Evolutionary conservation across 2,113 vertebrate genomes (phyloP).

Genomic region (Manacus vitellinus): DNA sequence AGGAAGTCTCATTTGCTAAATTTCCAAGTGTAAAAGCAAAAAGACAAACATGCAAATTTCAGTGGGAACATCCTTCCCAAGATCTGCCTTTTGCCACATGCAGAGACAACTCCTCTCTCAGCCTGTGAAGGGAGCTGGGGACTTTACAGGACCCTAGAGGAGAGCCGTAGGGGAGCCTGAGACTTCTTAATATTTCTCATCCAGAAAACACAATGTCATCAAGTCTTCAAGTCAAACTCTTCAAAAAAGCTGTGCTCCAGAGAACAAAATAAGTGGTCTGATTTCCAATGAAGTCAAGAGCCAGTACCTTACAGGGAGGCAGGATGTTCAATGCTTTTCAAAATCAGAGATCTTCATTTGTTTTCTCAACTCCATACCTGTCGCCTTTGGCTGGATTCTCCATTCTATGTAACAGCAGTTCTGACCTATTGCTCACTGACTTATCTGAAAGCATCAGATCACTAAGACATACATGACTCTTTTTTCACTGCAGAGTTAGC

Average conservation of each 20-base stretch:
- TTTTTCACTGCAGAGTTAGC: neutral
- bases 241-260: neutral
- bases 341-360: neutral
- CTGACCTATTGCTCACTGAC: neutral
- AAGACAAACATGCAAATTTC: neutral
- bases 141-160: neutral
- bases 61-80: neutral
- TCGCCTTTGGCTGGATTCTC: neutral
- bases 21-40: neutral
- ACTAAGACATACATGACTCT: accelerated
- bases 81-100: neutral
- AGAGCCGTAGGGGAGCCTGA: neutral
- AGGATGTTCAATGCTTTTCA: neutral
- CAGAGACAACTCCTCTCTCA: neutral
- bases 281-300: neutral
- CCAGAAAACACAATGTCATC: neutral
- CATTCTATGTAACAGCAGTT: neutral
- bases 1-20: neutral
- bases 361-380: neutral
- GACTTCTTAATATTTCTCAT: neutral
- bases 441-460: neutral
- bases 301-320: neutral
- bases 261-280: neutral
- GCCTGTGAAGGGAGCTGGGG: neutral
- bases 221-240: neutral